Evolutionary conservation across 2,888 invertebrate genomes (phyloP).

Genomic region (Ornithoptera alexandrae): DNA sequence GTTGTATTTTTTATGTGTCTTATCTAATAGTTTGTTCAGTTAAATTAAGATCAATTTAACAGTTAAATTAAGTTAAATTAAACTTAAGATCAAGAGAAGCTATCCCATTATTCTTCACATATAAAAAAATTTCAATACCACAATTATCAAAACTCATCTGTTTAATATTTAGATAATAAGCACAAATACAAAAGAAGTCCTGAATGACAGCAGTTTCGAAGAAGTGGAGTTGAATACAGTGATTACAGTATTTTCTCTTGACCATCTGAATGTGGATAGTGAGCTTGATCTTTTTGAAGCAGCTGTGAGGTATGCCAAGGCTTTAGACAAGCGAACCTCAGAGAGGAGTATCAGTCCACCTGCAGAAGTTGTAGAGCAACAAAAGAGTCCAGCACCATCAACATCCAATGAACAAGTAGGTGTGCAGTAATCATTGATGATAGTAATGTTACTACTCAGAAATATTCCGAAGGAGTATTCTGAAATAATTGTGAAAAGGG

Average conservation of each 20-base stretch:
- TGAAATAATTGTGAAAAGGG: background rate
- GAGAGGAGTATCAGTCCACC: constrained; percentile 58
- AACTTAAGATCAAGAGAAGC: no score
- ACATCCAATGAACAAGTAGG: constrained; percentile 59
- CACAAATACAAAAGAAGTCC: constrained; percentile 86
- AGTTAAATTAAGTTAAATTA: no score
- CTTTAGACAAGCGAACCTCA: constrained; percentile 53
- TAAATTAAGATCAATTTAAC: no score
- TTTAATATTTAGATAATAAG: constrained; percentile 83
- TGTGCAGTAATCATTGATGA: background rate
- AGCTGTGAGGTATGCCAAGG: constrained; percentile 78
- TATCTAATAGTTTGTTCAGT: no score
- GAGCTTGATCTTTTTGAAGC: constrained; percentile 89
- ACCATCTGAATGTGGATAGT: constrained; percentile 85
- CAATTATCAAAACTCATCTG: no score
- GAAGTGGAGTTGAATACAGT: constrained; percentile 88
- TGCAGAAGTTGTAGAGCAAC: constrained; percentile 48
- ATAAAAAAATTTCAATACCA: no score
- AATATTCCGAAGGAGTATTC: background rate
- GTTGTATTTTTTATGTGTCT: no score
- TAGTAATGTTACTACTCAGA: no score
- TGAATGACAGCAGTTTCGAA: constrained; percentile 87
- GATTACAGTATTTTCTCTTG: constrained; percentile 86
- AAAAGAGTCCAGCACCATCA: constrained; percentile 63
- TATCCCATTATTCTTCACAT: no score